Percentiles rank a stretch among this genome's conserved stretches.
phyloP scores from a whole-genome alignment of 2,113 vertebrate genomes.

The Pogona vitticeps region DNA sequence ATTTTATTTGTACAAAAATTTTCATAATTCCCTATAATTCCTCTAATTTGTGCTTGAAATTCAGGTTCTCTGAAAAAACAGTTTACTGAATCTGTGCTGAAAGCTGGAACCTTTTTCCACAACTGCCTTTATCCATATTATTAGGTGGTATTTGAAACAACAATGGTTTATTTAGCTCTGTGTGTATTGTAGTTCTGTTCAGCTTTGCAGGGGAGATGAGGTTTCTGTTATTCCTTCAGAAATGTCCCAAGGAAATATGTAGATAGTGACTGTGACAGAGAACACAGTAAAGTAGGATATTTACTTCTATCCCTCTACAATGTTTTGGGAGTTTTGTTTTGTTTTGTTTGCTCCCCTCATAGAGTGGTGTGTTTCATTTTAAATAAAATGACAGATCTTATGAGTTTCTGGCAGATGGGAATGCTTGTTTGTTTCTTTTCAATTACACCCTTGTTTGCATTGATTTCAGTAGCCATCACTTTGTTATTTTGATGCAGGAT shows the following conservation, averaged over 20 bases:
- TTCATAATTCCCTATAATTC: background rate
- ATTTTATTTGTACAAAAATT: background rate
- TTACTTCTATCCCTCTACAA: slow-evolving; percentile 12
- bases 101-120: background rate
- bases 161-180: background rate
- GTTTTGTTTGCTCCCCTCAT: slow-evolving; percentile 3
- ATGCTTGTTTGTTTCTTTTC: background rate
- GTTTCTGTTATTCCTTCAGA: background rate
- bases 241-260: background rate
- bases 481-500: slow-evolving; percentile 18
- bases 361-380: slow-evolving; percentile 46
- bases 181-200: background rate
- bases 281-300: background rate
- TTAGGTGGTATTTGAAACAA: background rate
- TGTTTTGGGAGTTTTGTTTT: background rate
- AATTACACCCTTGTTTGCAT: background rate
- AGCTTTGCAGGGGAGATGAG: background rate
- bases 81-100: background rate
- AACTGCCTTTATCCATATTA: background rate
- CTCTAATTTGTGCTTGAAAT: background rate
- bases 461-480: slow-evolving; percentile 11
- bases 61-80: background rate
- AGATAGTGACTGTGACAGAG: background rate
- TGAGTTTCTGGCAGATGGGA: background rate
- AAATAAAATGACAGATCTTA: background rate